Percentiles rank a stretch among this genome's conserved stretches.
Conservation (phyloP, 2,113 vertebrate genomes). For the Tachysurus vachellii region DNA sequence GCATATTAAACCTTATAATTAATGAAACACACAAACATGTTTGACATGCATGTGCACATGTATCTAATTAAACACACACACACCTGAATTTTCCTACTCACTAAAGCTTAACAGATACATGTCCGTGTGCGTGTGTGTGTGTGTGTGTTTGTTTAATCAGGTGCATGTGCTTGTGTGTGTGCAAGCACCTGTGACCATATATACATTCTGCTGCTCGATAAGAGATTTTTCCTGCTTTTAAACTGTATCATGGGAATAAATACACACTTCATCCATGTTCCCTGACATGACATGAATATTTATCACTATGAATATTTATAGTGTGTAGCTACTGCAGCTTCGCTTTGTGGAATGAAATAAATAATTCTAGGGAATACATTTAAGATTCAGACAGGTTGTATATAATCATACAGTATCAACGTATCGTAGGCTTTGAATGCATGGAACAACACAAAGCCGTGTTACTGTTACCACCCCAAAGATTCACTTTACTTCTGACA, state of each 20-base stretch:
- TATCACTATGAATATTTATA: neutral
- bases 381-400: neutral
- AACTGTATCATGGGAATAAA: constrained; percentile 12
- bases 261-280: neutral
- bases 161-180: neutral
- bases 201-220: neutral
- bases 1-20: neutral
- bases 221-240: neutral
- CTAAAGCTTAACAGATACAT: constrained; percentile 7
- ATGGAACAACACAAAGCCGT: too few relatives aligned
- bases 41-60: neutral
- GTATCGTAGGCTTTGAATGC: neutral
- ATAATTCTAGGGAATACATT: neutral
- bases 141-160: neutral
- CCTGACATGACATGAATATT: neutral
- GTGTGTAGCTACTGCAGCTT: neutral
- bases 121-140: neutral
- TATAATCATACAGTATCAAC: neutral
- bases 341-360: neutral
- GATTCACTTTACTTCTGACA: neutral
- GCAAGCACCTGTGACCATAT: neutral
- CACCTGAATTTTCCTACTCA: constrained; percentile 14
- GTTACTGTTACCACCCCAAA: neutral
- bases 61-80: neutral
- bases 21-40: neutral